Evolutionary conservation across 2,888 invertebrate genomes (phyloP).

Genomic region (Alentia gelatinosa): DNA sequence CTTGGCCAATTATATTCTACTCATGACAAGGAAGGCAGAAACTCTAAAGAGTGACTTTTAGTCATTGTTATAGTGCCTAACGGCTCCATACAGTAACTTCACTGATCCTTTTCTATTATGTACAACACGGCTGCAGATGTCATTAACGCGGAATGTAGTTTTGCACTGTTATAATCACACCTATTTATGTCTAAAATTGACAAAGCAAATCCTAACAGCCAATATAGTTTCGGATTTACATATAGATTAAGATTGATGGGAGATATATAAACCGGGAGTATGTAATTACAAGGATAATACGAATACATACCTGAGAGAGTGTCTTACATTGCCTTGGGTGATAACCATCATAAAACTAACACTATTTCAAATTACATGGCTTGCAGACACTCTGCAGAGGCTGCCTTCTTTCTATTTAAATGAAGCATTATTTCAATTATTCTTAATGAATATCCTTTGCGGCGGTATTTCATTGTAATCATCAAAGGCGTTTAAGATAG

Average conservation of each 20-base stretch:
- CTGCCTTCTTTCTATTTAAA: background rate
- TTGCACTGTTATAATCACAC: background rate
- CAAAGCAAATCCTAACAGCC: background rate
- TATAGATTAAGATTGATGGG: background rate
- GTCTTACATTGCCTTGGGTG: background rate
- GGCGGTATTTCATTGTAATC: background rate
- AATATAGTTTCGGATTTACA: background rate
- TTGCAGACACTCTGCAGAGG: background rate
- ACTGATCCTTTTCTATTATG: background rate
- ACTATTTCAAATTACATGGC: background rate
- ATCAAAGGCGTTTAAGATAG: slow-evolving; percentile 23
- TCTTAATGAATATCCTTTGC: slow-evolving; percentile 23
- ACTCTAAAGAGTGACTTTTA: background rate
- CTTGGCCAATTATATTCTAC: background rate
- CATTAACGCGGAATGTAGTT: background rate
- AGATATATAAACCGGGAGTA: background rate
- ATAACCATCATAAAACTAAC: background rate
- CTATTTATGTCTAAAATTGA: background rate
- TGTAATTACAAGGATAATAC: background rate
- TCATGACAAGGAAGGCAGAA: background rate
- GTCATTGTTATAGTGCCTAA: background rate
- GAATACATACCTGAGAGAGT: background rate
- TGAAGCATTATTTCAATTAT: background rate
- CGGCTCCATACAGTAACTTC: background rate
- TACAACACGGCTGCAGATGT: background rate